phyloP scores from a whole-genome alignment of 2,888 invertebrate species.

The Celastrina argiolus region DNA sequence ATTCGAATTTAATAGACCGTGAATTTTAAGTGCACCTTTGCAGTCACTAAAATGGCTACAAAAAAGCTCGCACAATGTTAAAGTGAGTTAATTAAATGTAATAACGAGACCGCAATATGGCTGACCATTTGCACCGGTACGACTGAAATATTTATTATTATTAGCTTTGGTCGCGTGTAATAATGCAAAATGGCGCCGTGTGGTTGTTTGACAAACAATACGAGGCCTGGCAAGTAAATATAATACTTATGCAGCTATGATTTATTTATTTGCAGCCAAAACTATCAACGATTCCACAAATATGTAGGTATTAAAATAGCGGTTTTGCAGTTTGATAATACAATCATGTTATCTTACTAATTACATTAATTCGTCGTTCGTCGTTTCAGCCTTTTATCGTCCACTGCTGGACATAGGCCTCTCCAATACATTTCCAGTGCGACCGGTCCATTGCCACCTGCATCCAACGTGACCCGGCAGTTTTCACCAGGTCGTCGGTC shows the following conservation, averaged over 20 bases:
- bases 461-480: too few species aligned
- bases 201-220: background rate
- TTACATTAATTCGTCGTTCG: too few species aligned
- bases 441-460: too few species aligned
- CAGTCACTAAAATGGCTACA: background rate
- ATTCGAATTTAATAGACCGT: background rate
- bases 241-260: background rate
- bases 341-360: too few species aligned
- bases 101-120: slow-evolving; percentile 2
- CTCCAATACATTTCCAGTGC: too few species aligned
- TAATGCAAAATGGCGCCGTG: background rate
- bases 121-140: background rate
- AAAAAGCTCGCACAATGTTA: background rate
- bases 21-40: background rate
- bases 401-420: too few species aligned
- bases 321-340: too few species aligned
- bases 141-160: background rate
- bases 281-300: background rate
- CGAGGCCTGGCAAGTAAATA: background rate
- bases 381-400: too few species aligned
- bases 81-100: background rate
- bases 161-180: background rate
- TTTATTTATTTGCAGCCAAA: background rate
- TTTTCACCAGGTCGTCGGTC: too few species aligned
- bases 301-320: background rate